phyloP scores from a whole-genome alignment of 2,888 invertebrate species.

The Branchipolynoe longqiensis region DNA sequence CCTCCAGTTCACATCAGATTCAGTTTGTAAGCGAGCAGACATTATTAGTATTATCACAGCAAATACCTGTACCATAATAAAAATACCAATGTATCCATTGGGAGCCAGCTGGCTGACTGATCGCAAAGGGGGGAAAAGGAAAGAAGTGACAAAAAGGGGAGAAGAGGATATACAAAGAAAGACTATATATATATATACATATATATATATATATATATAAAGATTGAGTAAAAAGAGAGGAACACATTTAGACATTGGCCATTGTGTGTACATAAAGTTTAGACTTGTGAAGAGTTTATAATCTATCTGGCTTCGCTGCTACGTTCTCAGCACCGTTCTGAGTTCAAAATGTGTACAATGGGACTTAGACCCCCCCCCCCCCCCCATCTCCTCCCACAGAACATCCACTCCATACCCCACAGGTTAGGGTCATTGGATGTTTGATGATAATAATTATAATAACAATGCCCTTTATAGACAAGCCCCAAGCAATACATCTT shows the following conservation, averaged over 20 bases:
- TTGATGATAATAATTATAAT: not conserved
- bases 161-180: too few species aligned
- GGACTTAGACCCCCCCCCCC: not conserved
- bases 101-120: too few species aligned
- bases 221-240: not conserved
- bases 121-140: too few species aligned
- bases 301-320: constrained; percentile 50
- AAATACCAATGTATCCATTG: not conserved
- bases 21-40: too few species aligned
- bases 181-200: too few species aligned
- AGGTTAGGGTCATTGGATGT: not conserved
- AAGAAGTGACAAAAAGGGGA: too few species aligned
- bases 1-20: constrained; percentile 48
- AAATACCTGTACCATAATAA: not conserved
- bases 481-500: constrained; percentile 19
- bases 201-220: too few species aligned
- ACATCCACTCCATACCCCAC: not conserved
- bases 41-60: too few species aligned
- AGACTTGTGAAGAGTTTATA: constrained; percentile 33
- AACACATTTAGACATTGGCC: constrained; percentile 30
- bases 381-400: not conserved
- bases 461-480: constrained; percentile 9
- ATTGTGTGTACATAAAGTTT: constrained; percentile 41
- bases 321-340: not conserved
- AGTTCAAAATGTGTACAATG: constrained; percentile 5